Evolutionary conservation across 1,140 invertebrate species (phyloP).

Genomic region (Drosophila truncata): DNA sequence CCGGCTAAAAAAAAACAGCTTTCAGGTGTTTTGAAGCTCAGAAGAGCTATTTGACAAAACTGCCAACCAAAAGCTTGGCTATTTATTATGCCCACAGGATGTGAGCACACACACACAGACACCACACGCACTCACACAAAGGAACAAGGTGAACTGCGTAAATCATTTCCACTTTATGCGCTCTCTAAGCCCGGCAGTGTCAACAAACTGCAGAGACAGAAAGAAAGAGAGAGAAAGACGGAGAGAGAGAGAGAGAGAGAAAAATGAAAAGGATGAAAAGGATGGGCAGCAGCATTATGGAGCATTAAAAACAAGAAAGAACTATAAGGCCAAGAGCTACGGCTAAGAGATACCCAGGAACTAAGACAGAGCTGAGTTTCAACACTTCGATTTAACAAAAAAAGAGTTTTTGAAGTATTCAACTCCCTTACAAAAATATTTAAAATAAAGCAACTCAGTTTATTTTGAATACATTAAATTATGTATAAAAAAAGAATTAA

Average conservation of each 20-base stretch:
- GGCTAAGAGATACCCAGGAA: neutral
- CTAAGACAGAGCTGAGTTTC: too few relatives aligned
- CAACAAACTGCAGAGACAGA: slow-evolving; percentile 74
- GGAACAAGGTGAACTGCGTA: slow-evolving; percentile 69
- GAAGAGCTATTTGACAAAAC: slow-evolving; percentile 78
- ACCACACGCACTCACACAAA: slow-evolving; percentile 20
- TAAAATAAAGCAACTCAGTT: neutral
- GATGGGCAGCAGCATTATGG: slow-evolving; percentile 59
- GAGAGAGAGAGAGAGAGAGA: slow-evolving; percentile 1
- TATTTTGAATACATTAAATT: neutral
- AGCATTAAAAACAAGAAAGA: slow-evolving; percentile 65
- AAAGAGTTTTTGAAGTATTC: too few relatives aligned
- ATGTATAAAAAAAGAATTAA: neutral
- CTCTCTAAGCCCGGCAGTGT: slow-evolving; percentile 79
- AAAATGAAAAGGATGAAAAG: slow-evolving; percentile 6
- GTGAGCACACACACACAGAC: slow-evolving; percentile 31
- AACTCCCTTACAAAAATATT: too few relatives aligned
- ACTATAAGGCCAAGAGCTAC: neutral
- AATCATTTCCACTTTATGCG: slow-evolving; percentile 82
- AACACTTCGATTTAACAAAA: too few relatives aligned
- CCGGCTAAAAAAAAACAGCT: slow-evolving; percentile 54
- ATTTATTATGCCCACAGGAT: slow-evolving; percentile 76
- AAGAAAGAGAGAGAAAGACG: neutral
- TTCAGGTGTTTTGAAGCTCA: slow-evolving; percentile 65
- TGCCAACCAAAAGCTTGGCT: slow-evolving; percentile 72